Conservation (phyloP, 2,888 invertebrate species). For the Drosophila multiciliata region DNA sequence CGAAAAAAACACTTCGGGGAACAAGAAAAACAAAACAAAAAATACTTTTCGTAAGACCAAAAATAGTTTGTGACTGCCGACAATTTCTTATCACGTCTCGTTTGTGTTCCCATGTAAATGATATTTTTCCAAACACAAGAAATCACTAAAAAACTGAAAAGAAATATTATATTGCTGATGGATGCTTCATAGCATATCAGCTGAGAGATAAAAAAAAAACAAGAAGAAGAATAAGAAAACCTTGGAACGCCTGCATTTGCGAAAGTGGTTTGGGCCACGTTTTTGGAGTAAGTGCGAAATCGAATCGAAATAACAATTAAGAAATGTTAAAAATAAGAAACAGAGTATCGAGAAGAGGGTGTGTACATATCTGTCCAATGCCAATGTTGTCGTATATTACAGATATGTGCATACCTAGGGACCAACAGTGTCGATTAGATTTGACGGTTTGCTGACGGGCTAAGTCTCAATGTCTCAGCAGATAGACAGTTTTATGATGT, state of each 20-base stretch:
- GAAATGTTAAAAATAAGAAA: slow-evolving; percentile 15
- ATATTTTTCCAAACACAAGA: slow-evolving; percentile 70
- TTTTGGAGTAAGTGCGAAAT: slow-evolving; percentile 41
- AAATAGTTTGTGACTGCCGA: slow-evolving; percentile 54
- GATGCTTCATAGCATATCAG: slow-evolving; percentile 34
- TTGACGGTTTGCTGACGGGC: slow-evolving; percentile 46
- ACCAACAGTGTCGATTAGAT: slow-evolving; percentile 50
- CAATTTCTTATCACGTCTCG: slow-evolving; percentile 43
- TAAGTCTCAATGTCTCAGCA: slow-evolving; percentile 21
- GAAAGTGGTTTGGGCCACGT: slow-evolving; percentile 38
- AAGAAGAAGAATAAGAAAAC: slow-evolving; percentile 21
- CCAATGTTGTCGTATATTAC: slow-evolving; percentile 40
- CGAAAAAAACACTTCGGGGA: slow-evolving; percentile 55
- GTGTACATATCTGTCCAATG: slow-evolving; percentile 1
- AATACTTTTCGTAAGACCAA: slow-evolving; percentile 56
- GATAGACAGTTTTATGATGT: slow-evolving; percentile 68
- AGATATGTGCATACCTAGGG: slow-evolving; percentile 18
- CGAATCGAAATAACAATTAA: slow-evolving; percentile 31
- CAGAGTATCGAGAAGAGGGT: slow-evolving; percentile 37
- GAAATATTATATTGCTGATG: slow-evolving; percentile 16
- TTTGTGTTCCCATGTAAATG: slow-evolving; percentile 65
- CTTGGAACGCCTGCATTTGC: slow-evolving; percentile 40
- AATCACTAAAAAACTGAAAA: slow-evolving; percentile 63
- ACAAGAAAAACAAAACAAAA: slow-evolving; percentile 25
- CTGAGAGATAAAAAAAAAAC: slow-evolving; percentile 17